Percentiles rank a stretch among this genome's conserved stretches.
Evolutionary conservation across 2,113 vertebrate species (phyloP).

Genomic region (Entomyzon cyanotis): DNA sequence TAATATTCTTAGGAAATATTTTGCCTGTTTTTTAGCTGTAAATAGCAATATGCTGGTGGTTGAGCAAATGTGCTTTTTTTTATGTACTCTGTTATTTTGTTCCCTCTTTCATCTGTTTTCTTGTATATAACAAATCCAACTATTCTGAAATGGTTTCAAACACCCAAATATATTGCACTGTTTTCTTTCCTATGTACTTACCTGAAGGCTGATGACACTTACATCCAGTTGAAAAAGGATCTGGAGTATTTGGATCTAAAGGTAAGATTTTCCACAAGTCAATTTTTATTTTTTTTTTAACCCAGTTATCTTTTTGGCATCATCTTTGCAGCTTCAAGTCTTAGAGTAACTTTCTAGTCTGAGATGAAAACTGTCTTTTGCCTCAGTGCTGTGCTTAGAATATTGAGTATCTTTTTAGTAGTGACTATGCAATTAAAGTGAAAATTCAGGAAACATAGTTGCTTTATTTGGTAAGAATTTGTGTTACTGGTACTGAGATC

Average conservation of each 20-base stretch:
- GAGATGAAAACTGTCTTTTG: neutral
- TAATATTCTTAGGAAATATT: neutral
- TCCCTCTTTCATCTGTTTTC: neutral
- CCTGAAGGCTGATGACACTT: slow-evolving; percentile 95
- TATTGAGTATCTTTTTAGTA: neutral
- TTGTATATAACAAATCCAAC: neutral
- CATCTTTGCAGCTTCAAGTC: neutral
- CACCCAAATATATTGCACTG: neutral
- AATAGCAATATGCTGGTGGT: neutral
- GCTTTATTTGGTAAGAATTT: neutral
- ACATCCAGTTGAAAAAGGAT: slow-evolving; percentile 97
- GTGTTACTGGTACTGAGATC: neutral
- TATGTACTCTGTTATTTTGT: slow-evolving; percentile 17
- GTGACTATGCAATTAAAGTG: neutral
- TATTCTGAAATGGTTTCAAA: neutral
- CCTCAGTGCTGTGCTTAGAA: neutral
- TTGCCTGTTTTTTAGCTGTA: slow-evolving; percentile 18
- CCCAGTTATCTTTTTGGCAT: neutral
- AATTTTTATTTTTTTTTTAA: neutral
- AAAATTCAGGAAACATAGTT: neutral
- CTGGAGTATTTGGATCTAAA: slow-evolving; percentile 98
- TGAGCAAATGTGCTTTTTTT: slow-evolving; percentile 19
- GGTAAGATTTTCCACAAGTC: slow-evolving; percentile 76
- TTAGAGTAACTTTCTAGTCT: neutral
- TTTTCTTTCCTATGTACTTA: slow-evolving; percentile 73